Evolutionary conservation across 2,113 vertebrate species (phyloP), one percentile per base, ranked within the genome.

Genomic region (Oryzias woworae): DNA sequence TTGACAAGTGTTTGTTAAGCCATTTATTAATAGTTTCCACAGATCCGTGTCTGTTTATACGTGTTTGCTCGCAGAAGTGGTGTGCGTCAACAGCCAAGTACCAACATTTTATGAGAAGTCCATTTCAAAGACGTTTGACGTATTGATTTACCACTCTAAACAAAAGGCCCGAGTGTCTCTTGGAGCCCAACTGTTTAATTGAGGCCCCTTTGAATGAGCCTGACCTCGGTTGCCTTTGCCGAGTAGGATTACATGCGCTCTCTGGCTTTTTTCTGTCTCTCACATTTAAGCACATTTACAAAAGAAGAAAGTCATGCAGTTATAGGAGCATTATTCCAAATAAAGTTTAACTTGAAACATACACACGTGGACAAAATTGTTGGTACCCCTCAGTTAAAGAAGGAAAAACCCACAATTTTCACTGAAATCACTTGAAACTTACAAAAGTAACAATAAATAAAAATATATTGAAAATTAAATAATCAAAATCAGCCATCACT

Each of bases 121-220:
- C 59, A 74, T 71, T 86, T 72, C 53, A 75, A 77, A 66, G 70
- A 56, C 45, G 44, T 69, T 56, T 79, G 59, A 87, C 62, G 77
- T 79, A 66, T 73, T 73, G 77, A 84, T 87, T 77, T 85, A 84
- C 78, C 68, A 64, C 67, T 80, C 60, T 62, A 85, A 85, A 85
- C 63, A 84, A 87, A 84, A 64, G 71, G 53, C 59, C 66, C 24
- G 52, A 80, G 57, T 80, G 72, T 82, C 72, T 81, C 82, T 71
- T 69, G 75, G 59, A 85, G 55, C 67, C 58, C 71, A 59, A 23
- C 69, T 72, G 79, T 77, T 70, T 81, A 89, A 88, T 82, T 88
- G 79, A 80, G 62, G 72, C 75, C 62, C 85, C 50, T 66, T 78
- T 88, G 72, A 17, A n/a, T 75, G 48, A 72, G 70, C 41, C 46